These are phyloP conservation scores for Subacronicta megacephala DNA, from an alignment of 2,888 invertebrate genomes.

Conservation along the genomic window DNA sequence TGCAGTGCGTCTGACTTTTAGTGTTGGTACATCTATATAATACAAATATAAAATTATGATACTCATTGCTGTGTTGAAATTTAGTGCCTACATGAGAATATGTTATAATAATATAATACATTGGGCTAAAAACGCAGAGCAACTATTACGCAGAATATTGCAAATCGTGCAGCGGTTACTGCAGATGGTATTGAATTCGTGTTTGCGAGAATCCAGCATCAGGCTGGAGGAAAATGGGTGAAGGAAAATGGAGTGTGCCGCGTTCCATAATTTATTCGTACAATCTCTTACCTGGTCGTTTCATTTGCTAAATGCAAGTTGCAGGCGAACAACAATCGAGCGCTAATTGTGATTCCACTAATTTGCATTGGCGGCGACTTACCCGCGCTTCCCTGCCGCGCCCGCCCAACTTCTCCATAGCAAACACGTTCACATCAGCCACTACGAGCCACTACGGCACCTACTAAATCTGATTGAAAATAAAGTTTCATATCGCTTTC, in stretches of 20 bases:
- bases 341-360: conserved; percentile 85
- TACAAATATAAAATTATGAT: conserved; percentile 2
- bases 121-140: conserved; percentile 9
- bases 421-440: conserved; percentile 36
- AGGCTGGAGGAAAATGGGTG: conserved; percentile 51
- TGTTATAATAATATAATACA: conserved; percentile 7
- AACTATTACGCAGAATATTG: conserved; percentile 38
- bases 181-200: conserved; percentile 48
- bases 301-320: conserved; percentile 80
- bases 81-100: too few species aligned
- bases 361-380: conserved; percentile 79
- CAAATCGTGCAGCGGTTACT: conserved; percentile 23
- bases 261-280: conserved; percentile 75
- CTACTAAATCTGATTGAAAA: conserved; percentile 44
- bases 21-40: conserved; percentile 14
- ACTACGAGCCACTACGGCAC: conserved; percentile 14
- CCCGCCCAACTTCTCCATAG: conserved; percentile 60
- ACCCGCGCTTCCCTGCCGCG: conserved; percentile 61
- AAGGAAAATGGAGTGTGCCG: conserved; percentile 64
- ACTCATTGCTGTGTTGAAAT: conserved; percentile 1
- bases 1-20: conserved; percentile 43
- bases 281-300: conserved; percentile 77
- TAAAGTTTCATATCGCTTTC: conserved; percentile 33
- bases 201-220: conserved; percentile 55
- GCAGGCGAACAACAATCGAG: conserved; percentile 80